Evolutionary conservation across 2,113 vertebrate species (phyloP).

Genomic region (Sturnus vulgaris): DNA sequence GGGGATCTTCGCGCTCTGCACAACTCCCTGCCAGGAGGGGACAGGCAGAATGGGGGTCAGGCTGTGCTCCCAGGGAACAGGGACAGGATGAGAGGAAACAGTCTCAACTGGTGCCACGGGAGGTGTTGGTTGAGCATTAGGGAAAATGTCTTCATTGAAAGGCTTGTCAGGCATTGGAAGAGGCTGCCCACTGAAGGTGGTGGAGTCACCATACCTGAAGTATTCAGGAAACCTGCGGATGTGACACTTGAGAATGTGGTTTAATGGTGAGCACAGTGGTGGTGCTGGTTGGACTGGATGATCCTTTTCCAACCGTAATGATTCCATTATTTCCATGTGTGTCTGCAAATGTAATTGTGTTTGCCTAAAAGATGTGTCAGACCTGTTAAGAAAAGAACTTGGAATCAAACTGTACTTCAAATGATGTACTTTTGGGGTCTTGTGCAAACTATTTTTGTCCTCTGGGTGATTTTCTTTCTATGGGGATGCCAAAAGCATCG

Average conservation of each 20-base stretch:
- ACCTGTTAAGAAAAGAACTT: background rate
- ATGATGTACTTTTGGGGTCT: background rate
- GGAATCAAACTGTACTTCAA: background rate
- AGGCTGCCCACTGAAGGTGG: background rate
- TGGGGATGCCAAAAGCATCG: slow-evolving; percentile 12
- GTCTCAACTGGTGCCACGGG: rapidly evolving
- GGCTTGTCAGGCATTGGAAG: background rate
- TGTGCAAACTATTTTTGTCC: background rate
- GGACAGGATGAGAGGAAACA: background rate
- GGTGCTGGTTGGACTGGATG: background rate
- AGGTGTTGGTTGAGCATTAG: background rate
- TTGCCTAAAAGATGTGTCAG: background rate
- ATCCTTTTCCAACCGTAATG: rapidly evolving
- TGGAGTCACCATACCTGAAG: background rate
- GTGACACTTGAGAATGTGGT: background rate
- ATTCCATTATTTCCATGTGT: background rate
- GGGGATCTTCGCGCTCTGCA: background rate
- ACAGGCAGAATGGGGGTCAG: rapidly evolving
- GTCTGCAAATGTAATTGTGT: background rate
- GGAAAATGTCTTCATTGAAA: background rate
- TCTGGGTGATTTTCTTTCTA: slow-evolving; percentile 25
- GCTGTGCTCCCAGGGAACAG: background rate
- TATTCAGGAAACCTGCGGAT: background rate
- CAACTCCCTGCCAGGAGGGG: background rate
- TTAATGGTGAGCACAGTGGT: background rate